A percentile compares a stretch with the other conserved stretches of the same genome.
Conservation (phyloP, 2,888 invertebrate species). For the Cybosia mesomella region DNA sequence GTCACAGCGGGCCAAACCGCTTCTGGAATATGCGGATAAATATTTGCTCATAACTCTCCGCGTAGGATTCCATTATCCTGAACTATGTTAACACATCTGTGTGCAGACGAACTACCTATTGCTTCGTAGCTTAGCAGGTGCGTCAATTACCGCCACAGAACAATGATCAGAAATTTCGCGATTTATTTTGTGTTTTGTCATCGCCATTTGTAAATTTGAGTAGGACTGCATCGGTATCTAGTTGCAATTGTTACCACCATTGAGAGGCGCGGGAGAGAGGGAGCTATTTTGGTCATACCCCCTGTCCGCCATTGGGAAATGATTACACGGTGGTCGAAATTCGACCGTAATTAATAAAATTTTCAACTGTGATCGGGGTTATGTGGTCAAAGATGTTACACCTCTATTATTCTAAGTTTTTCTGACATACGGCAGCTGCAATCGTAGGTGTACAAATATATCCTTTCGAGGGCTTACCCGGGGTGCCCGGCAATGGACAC, state of each 20-base stretch:
- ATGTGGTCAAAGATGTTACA: too few species aligned
- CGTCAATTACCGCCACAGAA: slow-evolving; percentile 40
- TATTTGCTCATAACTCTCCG: slow-evolving; percentile 29
- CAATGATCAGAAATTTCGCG: slow-evolving; percentile 32
- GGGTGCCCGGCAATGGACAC: too few species aligned
- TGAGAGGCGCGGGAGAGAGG: not conserved
- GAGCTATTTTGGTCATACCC: not conserved
- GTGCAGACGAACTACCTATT: slow-evolving; percentile 17
- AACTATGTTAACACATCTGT: slow-evolving; percentile 19
- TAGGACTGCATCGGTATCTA: not conserved
- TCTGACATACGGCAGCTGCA: too few species aligned
- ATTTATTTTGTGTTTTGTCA: not conserved
- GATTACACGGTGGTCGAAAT: not conserved
- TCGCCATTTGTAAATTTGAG: slow-evolving; percentile 5
- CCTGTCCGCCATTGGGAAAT: not conserved
- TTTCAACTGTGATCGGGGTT: too few species aligned
- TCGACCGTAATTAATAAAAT: not conserved
- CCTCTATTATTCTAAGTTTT: too few species aligned
- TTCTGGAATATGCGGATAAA: slow-evolving; percentile 28
- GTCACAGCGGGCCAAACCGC: slow-evolving; percentile 17
- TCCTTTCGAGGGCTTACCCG: too few species aligned
- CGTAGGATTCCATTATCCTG: slow-evolving; percentile 32
- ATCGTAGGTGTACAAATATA: too few species aligned
- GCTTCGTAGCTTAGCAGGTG: slow-evolving; percentile 23
- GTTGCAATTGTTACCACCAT: slow-evolving; percentile 3